Evolutionary conservation across 1,140 invertebrate genomes (phyloP), one percentile per base, ranked within the genome.

Genomic region (Phenacoccus solenopsis): DNA sequence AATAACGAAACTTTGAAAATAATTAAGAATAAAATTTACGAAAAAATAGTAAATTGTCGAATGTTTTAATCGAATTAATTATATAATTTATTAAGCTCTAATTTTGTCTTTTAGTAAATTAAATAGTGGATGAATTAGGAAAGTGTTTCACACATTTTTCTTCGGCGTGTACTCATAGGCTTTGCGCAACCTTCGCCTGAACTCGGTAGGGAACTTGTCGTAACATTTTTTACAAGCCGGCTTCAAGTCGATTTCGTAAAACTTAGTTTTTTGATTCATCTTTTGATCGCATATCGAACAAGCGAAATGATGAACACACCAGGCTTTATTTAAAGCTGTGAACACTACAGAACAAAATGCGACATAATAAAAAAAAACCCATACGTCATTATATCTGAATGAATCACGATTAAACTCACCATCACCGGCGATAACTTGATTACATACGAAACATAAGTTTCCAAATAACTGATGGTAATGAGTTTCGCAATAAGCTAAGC

Each of bases 391-490:
- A 25, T 20, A 24, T 27, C 13, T 20, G 4, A 20, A n/a, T 28
- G 5, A 61, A 64, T 10, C 24, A 70, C 12, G 20, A 49, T 13
- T 12, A 57, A 25, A 81, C 83, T 83, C 85, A 97, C 94, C 94
- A 85, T 99, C 96, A 49, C 95, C 96, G 72, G 88, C 87, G 76
- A 99, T 98, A 57, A 98, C 94, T 83, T 97, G 94, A 81, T 98
- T 98, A 82, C 98, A 99, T 16, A 97, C 91, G 78, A 97, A 98
- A 79, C 98, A 99, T 16, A 98, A 84, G 81, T 98, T 98, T 28
- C 98, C 98, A 82, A 98, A 99, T 28, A 99, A 81, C 83, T 98
- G 92, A 82, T 99, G 96, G 80, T 98, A 99, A 80, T 99, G 97
- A 74, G 92, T 96, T 81, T 99, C 97, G 80, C 98, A 99, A 80